A percentile compares a stretch with the other conserved stretches of the same genome.
phyloP scores from a whole-genome alignment of 2,113 vertebrate genomes.

The Syngnathus scovelli region DNA sequence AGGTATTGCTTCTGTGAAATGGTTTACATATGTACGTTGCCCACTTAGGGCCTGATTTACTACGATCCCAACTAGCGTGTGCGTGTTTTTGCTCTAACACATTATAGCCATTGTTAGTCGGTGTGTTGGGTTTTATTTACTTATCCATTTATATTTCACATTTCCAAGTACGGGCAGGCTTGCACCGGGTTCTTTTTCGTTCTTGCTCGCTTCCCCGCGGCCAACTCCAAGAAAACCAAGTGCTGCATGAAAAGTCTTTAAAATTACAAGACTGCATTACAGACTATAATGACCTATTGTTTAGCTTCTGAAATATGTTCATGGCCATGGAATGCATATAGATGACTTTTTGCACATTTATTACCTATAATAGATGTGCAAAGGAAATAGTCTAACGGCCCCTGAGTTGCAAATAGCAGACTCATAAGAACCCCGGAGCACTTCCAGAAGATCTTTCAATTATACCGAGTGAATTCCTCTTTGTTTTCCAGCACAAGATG shows the following conservation, averaged over 20 bases:
- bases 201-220: too few species aligned
- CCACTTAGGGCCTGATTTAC: not conserved
- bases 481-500: constrained; percentile 59
- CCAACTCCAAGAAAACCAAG: too few species aligned
- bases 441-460: constrained; percentile 75
- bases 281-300: not conserved
- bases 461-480: constrained; percentile 69
- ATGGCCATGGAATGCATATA: constrained; percentile 47
- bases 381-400: constrained; percentile 60
- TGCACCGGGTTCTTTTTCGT: too few species aligned
- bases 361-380: constrained; percentile 56
- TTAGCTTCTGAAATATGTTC: constrained; percentile 29
- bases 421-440: constrained; percentile 67
- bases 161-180: too few species aligned
- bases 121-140: not conserved
- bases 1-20: constrained; percentile 52
- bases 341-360: constrained; percentile 6
- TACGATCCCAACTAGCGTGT: not conserved
- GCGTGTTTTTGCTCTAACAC: not conserved
- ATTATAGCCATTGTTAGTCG: not conserved
- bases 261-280: not conserved
- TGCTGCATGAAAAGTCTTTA: too few species aligned
- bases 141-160: too few species aligned
- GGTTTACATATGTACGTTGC: constrained; percentile 56
- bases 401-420: constrained; percentile 58